phyloP scores from a whole-genome alignment of 2,888 invertebrate genomes.

The Dichetophora obliterata region DNA sequence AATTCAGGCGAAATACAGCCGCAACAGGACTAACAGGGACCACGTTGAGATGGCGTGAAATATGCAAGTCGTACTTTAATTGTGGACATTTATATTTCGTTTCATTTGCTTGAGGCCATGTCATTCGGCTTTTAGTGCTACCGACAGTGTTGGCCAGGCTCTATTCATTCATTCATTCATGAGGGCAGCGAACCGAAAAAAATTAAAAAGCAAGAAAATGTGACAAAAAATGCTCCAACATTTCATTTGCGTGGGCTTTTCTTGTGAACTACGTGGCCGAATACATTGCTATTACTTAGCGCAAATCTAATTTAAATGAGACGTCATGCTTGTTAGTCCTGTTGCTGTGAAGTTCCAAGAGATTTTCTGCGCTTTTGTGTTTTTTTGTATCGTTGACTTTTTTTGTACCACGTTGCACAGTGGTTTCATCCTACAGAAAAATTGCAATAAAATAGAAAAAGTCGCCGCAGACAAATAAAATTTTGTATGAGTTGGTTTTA shows the following conservation, averaged over 20 bases:
- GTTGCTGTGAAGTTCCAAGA: not conserved
- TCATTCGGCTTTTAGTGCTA: not conserved
- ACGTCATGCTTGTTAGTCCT: constrained; percentile 26
- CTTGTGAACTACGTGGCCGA: not conserved
- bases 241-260: too few species aligned
- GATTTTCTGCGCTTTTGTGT: not conserved
- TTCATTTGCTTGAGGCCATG: constrained; percentile 34
- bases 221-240: too few species aligned
- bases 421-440: too few species aligned
- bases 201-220: too few species aligned
- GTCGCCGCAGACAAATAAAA: too few species aligned
- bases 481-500: too few species aligned
- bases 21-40: not conserved
- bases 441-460: too few species aligned
- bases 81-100: constrained; percentile 33
- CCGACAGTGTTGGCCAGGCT: not conserved
- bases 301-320: constrained; percentile 36
- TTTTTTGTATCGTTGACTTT: too few species aligned
- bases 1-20: not conserved
- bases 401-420: too few species aligned
- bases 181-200: too few species aligned
- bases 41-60: not conserved
- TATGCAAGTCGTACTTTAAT: constrained; percentile 26
- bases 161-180: not conserved
- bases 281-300: not conserved